A percentile compares a stretch with the other conserved stretches of the same genome.
phyloP scores from a whole-genome alignment of 2,888 invertebrate species.

The Pollenia amentaria region DNA sequence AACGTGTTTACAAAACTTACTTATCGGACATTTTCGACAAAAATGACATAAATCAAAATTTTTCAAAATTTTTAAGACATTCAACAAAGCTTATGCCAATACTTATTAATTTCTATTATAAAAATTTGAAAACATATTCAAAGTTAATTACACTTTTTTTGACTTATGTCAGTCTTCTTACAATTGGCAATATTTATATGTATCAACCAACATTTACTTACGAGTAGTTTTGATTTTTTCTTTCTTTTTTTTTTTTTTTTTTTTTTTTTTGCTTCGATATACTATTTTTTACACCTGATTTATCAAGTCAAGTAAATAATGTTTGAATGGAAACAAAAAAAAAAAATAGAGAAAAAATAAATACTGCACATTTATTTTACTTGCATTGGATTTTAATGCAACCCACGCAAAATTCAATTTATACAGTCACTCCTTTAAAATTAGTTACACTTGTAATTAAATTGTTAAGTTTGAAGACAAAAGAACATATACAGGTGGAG shows the following conservation, averaged over 20 bases:
- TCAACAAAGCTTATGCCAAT: too few species aligned
- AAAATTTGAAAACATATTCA: too few species aligned
- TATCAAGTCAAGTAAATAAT: constrained; percentile 62
- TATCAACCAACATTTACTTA: background rate
- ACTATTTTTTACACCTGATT: constrained; percentile 70
- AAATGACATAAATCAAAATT: too few species aligned
- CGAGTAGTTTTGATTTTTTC: background rate
- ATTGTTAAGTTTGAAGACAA: constrained; percentile 6
- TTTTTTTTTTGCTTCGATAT: constrained; percentile 35
- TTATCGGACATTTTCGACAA: too few species aligned
- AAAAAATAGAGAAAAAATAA: constrained; percentile 25
- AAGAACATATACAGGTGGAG: background rate
- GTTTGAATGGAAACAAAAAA: constrained; percentile 27
- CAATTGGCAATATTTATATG: background rate
- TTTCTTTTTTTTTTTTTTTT: constrained; percentile 9
- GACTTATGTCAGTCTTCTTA: too few species aligned
- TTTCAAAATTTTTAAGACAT: too few species aligned
- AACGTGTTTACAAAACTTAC: too few species aligned
- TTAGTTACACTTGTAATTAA: constrained; percentile 57
- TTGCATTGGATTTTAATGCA: constrained; percentile 56
- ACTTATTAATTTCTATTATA: too few species aligned
- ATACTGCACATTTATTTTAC: constrained; percentile 52
- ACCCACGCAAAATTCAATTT: constrained; percentile 68
- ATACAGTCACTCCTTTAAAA: constrained; percentile 60
- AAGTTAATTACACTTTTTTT: too few species aligned